A percentile compares a stretch with the other conserved stretches of the same genome.
Conservation (phyloP, 2,888 invertebrate species). For the Limnephilus auricula region DNA sequence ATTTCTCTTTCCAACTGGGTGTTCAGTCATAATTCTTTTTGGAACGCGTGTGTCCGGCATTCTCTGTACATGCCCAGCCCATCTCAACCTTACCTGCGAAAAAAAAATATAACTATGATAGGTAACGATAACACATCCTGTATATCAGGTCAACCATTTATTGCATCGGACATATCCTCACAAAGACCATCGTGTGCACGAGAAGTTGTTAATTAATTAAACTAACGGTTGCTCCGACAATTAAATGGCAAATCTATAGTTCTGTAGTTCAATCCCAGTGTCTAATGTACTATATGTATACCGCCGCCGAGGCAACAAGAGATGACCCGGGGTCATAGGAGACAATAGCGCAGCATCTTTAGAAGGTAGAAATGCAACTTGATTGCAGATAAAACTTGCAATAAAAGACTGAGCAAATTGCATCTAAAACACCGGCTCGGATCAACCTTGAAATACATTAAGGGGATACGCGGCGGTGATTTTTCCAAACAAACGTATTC, state of each 20-base stretch:
- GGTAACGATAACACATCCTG: no score
- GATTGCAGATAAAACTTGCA: not conserved
- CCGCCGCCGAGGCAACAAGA: not conserved
- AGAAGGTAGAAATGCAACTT: not conserved
- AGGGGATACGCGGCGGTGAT: no score
- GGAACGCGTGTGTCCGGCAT: no score
- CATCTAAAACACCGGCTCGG: not conserved
- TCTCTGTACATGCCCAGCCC: no score
- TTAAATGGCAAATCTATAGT: slow-evolving; percentile 8
- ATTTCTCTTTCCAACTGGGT: no score
- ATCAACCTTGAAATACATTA: not conserved
- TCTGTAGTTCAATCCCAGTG: not conserved
- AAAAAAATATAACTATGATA: no score
- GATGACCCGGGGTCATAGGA: slow-evolving; percentile 6
- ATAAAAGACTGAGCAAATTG: not conserved
- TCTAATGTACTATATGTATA: no score
- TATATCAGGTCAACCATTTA: not conserved
- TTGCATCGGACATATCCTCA: not conserved
- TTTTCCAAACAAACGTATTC: no score
- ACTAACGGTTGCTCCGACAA: slow-evolving; percentile 23
- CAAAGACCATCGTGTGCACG: not conserved
- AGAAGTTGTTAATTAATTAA: slow-evolving; percentile 35
- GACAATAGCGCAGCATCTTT: slow-evolving; percentile 4
- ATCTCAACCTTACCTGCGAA: no score
- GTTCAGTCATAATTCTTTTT: no score